A percentile compares a stretch with the other conserved stretches of the same genome.
These are phyloP conservation scores for Henicopernis longicauda DNA, from an alignment of 2,113 vertebrate genomes.

Conservation along the genomic window DNA sequence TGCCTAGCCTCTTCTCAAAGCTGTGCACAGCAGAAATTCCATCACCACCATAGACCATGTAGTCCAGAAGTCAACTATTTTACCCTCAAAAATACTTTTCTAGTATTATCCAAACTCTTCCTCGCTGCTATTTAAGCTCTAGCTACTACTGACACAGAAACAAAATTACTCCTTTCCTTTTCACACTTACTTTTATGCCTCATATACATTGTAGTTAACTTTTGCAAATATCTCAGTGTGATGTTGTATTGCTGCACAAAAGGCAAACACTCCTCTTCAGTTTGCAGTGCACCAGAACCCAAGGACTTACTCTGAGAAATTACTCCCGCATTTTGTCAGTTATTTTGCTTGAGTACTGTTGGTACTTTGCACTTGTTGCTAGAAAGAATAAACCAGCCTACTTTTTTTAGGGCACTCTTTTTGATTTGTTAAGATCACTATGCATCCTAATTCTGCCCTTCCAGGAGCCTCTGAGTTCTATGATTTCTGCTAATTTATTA, in stretches of 20 bases:
- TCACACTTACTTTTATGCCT: background rate
- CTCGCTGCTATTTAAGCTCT: background rate
- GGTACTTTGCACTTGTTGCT: background rate
- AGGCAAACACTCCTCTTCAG: background rate
- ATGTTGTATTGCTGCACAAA: background rate
- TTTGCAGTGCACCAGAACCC: background rate
- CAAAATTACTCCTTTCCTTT: background rate
- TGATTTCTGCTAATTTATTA: background rate
- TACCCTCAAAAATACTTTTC: background rate
- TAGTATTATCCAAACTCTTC: background rate
- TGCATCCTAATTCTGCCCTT: background rate
- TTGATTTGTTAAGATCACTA: background rate
- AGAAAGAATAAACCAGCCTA: background rate
- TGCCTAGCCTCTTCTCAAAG: background rate
- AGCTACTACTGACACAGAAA: background rate
- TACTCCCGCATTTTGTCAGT: background rate
- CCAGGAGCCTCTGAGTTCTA: background rate
- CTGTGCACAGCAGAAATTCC: background rate
- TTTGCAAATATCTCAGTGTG: background rate
- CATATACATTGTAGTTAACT: background rate
- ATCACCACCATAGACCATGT: background rate
- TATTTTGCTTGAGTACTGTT: background rate
- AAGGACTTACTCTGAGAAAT: background rate
- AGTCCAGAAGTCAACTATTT: background rate
- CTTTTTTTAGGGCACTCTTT: background rate